A percentile compares a stretch with the other conserved stretches of the same genome.
Conservation (phyloP, 2,797 vertebrate genomes). For the Xerus rutilus region DNA sequence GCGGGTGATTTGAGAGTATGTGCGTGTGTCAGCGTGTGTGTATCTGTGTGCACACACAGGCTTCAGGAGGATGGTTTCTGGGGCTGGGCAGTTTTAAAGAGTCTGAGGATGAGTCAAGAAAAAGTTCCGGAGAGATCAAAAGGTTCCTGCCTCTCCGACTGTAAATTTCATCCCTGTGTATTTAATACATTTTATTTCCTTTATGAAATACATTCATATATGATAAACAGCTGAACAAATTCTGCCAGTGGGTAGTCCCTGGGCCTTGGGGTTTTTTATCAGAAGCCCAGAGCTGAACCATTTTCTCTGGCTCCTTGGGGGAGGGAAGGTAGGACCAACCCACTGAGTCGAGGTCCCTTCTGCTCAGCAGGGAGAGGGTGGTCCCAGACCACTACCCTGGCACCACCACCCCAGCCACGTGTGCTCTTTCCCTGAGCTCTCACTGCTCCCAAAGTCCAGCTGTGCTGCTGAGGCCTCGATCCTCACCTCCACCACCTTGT, state of each 20-base stretch:
- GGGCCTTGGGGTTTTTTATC: neutral
- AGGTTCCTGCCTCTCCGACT: neutral
- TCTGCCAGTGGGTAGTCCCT: neutral
- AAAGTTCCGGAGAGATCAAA: neutral
- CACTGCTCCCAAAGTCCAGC: neutral
- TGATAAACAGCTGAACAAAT: neutral
- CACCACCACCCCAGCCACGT: neutral
- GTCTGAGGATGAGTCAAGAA: neutral
- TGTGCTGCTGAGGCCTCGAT: neutral
- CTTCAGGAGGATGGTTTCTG: neutral
- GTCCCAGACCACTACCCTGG: neutral
- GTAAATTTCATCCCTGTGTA: constrained; percentile 6
- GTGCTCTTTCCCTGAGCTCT: neutral
- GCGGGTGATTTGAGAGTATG: neutral
- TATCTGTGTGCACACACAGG: accelerated
- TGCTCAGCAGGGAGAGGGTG: neutral
- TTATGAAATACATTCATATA: neutral
- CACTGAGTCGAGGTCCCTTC: neutral
- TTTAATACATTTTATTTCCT: neutral
- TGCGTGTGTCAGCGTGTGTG: neutral
- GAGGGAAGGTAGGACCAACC: accelerated
- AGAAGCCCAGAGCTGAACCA: neutral
- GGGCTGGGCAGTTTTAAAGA: neutral
- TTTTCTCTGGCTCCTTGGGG: neutral
- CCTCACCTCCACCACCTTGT: neutral